These are phyloP conservation scores for Sphenodon punctatus DNA, from an alignment of 2,797 vertebrate genomes.

Conservation along the genomic window DNA sequence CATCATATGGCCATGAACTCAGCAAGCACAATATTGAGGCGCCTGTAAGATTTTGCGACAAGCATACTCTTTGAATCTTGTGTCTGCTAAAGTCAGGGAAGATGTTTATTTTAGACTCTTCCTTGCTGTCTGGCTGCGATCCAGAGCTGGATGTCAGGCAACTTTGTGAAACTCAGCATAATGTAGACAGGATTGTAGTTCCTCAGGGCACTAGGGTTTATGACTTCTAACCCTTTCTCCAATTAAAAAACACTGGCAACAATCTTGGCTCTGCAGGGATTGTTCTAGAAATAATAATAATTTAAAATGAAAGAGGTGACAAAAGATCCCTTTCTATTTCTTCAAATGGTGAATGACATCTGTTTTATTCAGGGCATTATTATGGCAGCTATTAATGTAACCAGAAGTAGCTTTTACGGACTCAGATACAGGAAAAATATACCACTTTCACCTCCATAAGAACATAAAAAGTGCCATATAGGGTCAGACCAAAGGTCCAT, in stretches of 20 bases:
- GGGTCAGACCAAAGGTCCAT: too few species aligned
- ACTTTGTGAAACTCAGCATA: neutral
- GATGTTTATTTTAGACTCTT: neutral
- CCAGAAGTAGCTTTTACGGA: neutral
- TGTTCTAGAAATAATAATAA: neutral
- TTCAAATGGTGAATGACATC: neutral
- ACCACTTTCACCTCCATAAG: neutral
- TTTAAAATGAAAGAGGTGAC: neutral
- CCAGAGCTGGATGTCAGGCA: neutral
- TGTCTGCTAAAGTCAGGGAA: neutral
- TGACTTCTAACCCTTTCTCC: neutral
- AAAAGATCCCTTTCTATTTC: neutral
- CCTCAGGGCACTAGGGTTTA: neutral
- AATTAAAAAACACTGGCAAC: neutral
- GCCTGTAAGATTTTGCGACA: neutral
- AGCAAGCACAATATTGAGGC: neutral
- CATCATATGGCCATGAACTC: neutral
- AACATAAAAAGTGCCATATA: too few species aligned
- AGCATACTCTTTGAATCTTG: neutral
- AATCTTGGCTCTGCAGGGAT: neutral
- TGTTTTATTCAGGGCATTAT: neutral
- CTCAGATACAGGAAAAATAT: neutral
- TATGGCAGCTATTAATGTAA: neutral
- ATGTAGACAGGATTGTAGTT: neutral
- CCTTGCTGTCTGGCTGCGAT: neutral